Evolutionary conservation across 1,140 invertebrate genomes (phyloP).

Genomic region (Coptotermes formosanus): DNA sequence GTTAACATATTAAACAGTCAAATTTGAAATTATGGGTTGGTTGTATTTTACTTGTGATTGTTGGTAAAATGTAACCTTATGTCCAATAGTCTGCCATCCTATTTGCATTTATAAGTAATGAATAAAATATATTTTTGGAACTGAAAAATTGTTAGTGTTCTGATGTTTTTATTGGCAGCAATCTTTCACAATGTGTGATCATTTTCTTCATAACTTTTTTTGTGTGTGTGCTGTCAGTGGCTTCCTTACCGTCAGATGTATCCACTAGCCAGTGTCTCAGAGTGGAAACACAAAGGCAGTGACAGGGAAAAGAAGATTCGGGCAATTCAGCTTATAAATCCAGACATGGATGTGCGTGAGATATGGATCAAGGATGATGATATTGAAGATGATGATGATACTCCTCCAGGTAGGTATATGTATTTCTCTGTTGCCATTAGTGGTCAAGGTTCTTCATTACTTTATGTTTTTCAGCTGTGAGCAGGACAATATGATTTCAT

Average conservation of each 20-base stretch:
- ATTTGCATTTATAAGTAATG: no score
- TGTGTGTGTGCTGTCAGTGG: constrained; percentile 42
- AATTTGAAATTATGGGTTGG: no score
- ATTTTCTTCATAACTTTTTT: not conserved
- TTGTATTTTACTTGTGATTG: no score
- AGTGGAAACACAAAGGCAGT: constrained; percentile 55
- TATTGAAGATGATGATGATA: constrained; percentile 50
- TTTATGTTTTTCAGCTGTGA: no score
- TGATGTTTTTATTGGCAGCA: not conserved
- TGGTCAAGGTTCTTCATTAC: no score
- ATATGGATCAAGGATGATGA: constrained; percentile 45
- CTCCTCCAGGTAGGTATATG: constrained; percentile 12
- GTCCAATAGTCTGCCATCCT: no score
- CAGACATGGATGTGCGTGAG: constrained; percentile 50
- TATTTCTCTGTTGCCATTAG: not conserved
- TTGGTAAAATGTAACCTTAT: no score
- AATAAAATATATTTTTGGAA: no score
- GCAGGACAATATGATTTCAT: no score
- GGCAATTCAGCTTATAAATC: constrained; percentile 54
- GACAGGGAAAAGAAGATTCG: constrained; percentile 54
- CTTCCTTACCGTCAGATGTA: constrained; percentile 59
- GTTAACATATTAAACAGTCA: no score
- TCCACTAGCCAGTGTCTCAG: constrained; percentile 54
- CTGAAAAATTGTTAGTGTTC: no score
- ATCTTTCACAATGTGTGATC: not conserved